Percentiles rank a stretch among this genome's conserved stretches.
These are phyloP conservation scores for Lochmaea crataegi DNA, from an alignment of 2,888 invertebrate species.

Conservation along the genomic window DNA sequence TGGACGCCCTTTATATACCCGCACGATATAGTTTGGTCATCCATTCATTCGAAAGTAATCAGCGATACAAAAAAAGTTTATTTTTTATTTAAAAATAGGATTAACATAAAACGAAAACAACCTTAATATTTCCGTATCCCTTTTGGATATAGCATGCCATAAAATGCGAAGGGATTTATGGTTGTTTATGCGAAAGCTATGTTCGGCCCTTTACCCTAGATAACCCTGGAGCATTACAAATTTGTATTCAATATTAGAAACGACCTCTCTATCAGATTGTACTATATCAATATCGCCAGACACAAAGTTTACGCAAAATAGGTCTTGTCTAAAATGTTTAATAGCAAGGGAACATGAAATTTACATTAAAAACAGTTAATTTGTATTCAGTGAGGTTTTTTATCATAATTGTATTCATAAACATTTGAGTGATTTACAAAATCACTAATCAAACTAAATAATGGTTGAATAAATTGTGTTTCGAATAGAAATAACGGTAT, in stretches of 20 bases:
- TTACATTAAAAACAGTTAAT: neutral
- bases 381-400: neutral
- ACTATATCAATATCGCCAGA: neutral
- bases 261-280: neutral
- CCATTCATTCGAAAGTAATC: neutral
- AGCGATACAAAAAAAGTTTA: neutral
- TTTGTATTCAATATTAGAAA: neutral
- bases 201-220: neutral
- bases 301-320: neutral
- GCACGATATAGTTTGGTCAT: too few relatives aligned
- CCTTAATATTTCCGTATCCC: neutral
- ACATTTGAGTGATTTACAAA: neutral
- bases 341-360: neutral
- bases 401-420: neutral
- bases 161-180: neutral
- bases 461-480: too few relatives aligned
- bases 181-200: conserved; percentile 3
- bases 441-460: neutral
- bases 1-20: too few relatives aligned
- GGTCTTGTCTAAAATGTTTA: neutral
- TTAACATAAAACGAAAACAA: conserved; percentile 2
- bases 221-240: neutral
- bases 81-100: neutral
- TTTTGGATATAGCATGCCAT: neutral
- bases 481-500: too few relatives aligned